phyloP scores from a whole-genome alignment of 2,888 invertebrate species.

The Camponotus fellah region DNA sequence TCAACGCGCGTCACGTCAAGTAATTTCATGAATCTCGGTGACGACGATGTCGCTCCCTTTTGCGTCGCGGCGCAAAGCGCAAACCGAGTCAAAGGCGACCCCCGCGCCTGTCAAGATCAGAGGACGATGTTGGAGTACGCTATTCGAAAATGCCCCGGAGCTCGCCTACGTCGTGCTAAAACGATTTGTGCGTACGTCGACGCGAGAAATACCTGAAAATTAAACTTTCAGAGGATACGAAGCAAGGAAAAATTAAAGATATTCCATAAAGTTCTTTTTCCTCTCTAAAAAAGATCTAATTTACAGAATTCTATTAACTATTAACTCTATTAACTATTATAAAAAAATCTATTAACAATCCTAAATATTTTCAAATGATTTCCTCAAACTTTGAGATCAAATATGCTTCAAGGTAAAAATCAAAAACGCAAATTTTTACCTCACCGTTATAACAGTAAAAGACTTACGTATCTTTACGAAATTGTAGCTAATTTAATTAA shows the following conservation, averaged over 20 bases:
- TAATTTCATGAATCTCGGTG: constrained; percentile 70
- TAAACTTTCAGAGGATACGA: constrained; percentile 16
- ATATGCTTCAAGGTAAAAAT: background rate
- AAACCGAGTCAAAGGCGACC: constrained; percentile 66
- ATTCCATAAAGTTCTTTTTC: background rate
- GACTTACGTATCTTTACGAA: background rate
- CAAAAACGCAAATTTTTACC: background rate
- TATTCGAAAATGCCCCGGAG: constrained; percentile 47
- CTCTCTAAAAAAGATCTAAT: background rate
- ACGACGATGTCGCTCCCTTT: constrained; percentile 61
- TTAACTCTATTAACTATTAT: background rate
- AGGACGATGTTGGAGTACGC: constrained; percentile 41
- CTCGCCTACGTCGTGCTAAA: background rate
- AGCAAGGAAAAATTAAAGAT: constrained; percentile 1
- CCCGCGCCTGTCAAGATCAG: constrained; percentile 57
- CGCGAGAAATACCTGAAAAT: constrained; percentile 43
- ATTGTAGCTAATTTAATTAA: constrained; percentile 2
- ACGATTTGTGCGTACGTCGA: constrained; percentile 2
- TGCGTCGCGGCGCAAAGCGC: constrained; percentile 65
- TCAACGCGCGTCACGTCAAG: constrained; percentile 72
- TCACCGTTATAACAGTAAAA: background rate
- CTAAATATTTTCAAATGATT: background rate
- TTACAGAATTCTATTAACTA: background rate
- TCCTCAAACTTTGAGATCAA: background rate
- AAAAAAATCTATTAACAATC: background rate